Base-by-base conservation (phyloP, 2,888 invertebrate species). In the Hypomecis atomaria region DNA sequence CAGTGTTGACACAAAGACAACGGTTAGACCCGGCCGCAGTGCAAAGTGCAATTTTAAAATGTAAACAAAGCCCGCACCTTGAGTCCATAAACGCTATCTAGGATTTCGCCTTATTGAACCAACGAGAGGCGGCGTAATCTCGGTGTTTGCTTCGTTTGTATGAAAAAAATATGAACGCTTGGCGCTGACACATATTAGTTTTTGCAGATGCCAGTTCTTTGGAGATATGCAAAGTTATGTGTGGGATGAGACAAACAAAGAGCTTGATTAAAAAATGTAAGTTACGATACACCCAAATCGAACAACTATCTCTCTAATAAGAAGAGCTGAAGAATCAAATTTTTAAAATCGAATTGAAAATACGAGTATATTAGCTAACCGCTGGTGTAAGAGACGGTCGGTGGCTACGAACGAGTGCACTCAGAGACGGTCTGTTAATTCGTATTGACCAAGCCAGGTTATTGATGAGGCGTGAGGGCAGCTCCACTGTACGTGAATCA, bases 41-140 rank as follows among this genome's bases (percentile, higher is more conserved):
- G 90, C 88, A 91, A 90, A 91, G 91, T 90, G 92, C 91, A 92
- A 92, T 92, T 92, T 92, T 88, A 88, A 89, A 91, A 88, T 86
- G 90, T 90, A 92, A 92, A 92, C 90, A 92, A 87, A 88, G 85
- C 85, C 83, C 82, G 86, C 86, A 87, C 88, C 90, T 89, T 82
- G 80, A 81, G 83, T 86, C 84, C 81, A 86, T 88, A 88, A 89
- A 88, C 85, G 84, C 83, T 88, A 86, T 87, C 87, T 86, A 83
- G 81, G 88, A 88, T 89, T 89, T 89, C 84, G 79, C 83, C 84
- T 84, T 87, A 87, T 88, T 87, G 88, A 86, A 88, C 84, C 85
- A 82, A 69, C 72, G 79, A 82, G 85, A 82, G 82, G 78, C 77
- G 78, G 81, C 78, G 78, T 76, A 78, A 81, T 81, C 82, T 78